These are phyloP conservation scores for Deilephila elpenor DNA, from an alignment of 2,888 invertebrate species.

Conservation along the genomic window DNA sequence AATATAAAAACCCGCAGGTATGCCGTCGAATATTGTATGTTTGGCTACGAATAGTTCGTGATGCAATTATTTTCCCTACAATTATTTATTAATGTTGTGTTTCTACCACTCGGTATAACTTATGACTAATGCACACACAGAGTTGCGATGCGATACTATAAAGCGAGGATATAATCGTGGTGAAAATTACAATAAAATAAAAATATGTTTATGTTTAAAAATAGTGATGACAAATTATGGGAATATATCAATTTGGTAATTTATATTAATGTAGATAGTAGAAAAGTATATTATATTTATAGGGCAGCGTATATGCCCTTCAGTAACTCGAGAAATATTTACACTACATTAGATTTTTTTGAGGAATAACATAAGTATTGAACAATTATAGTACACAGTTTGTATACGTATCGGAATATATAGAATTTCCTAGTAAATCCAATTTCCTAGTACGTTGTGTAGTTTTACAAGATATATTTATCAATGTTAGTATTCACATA, in stretches of 20 bases:
- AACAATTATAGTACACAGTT: not conserved
- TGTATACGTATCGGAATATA: slow-evolving; percentile 6
- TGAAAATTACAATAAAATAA: not conserved
- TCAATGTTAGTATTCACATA: too few species aligned
- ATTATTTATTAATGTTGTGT: too few species aligned
- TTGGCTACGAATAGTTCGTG: too few species aligned
- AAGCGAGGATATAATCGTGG: too few species aligned
- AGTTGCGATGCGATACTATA: slow-evolving; percentile 13
- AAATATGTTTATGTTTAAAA: not conserved
- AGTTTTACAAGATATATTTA: too few species aligned
- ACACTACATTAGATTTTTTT: not conserved
- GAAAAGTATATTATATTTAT: not conserved
- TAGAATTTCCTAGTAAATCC: not conserved
- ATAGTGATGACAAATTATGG: not conserved
- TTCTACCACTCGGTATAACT: too few species aligned
- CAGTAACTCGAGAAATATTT: not conserved
- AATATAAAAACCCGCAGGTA: too few species aligned
- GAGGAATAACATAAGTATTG: not conserved
- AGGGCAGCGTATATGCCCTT: not conserved
- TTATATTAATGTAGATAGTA: not conserved
- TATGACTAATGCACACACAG: not conserved
- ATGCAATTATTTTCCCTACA: too few species aligned
- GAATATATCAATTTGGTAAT: not conserved
- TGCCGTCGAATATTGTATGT: too few species aligned
- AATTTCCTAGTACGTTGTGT: not conserved